Conservation (phyloP, 2,888 invertebrate species). For the Acanthoscelides obtectus region DNA sequence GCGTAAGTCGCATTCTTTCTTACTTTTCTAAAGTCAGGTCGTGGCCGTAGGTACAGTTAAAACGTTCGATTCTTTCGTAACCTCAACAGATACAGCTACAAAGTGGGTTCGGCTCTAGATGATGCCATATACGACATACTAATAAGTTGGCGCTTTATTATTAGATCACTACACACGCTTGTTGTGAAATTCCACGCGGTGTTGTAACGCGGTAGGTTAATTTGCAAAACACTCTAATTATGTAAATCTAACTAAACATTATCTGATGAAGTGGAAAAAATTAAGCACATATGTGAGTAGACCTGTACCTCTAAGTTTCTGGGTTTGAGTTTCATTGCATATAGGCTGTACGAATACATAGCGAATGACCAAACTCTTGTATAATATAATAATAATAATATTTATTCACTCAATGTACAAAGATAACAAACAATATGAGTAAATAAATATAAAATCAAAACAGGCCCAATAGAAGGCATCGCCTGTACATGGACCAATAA, state of each 20-base stretch:
- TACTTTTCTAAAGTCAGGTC: neutral
- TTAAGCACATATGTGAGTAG: too few relatives aligned
- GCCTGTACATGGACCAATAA: too few relatives aligned
- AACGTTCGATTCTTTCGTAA: neutral
- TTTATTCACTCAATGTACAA: too few relatives aligned
- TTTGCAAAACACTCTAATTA: neutral
- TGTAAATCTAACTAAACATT: neutral
- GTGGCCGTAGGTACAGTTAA: neutral
- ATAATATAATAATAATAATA: too few relatives aligned
- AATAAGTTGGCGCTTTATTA: neutral
- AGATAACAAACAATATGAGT: too few relatives aligned
- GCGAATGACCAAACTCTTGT: too few relatives aligned
- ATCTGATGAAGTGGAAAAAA: too few relatives aligned
- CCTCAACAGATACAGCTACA: neutral
- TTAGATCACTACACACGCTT: neutral
- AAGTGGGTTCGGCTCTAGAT: neutral
- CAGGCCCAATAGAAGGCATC: too few relatives aligned
- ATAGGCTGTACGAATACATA: too few relatives aligned
- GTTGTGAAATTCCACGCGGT: neutral
- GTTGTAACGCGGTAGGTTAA: neutral
- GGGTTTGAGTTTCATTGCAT: too few relatives aligned
- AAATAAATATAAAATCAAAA: too few relatives aligned
- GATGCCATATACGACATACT: neutral
- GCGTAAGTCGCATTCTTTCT: neutral
- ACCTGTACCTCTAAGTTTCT: too few relatives aligned